These are phyloP conservation scores for Pyrrhosoma nymphula DNA, from an alignment of 2,888 invertebrate species.

Conservation along the genomic window DNA sequence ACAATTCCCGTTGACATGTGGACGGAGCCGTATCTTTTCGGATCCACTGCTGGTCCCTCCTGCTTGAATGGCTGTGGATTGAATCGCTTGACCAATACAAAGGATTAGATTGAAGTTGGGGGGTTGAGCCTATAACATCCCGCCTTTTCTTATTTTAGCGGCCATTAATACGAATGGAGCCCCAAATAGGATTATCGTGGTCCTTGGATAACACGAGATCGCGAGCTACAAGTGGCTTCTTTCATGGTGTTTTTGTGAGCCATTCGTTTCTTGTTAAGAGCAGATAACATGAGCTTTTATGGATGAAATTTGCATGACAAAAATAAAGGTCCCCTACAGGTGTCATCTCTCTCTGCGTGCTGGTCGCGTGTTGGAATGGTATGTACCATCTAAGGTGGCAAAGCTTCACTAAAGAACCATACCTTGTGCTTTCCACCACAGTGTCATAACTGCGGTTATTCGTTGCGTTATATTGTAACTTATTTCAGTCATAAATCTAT, in stretches of 20 bases:
- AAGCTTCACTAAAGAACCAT: background rate
- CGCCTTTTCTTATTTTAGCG: background rate
- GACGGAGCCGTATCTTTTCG: background rate
- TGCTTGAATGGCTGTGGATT: background rate
- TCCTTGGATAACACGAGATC: background rate
- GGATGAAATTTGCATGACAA: slow-evolving; percentile 19
- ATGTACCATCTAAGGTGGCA: background rate
- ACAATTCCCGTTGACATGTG: background rate
- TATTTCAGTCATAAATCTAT: too few species aligned
- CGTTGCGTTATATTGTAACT: too few species aligned
- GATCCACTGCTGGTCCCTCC: background rate
- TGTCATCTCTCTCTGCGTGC: background rate
- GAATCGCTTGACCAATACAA: slow-evolving; percentile 17
- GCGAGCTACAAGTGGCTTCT: slow-evolving; percentile 6
- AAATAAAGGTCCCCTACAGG: background rate
- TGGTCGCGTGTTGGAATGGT: background rate
- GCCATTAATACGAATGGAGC: background rate
- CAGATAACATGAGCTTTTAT: background rate
- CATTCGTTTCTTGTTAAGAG: background rate
- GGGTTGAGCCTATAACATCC: background rate
- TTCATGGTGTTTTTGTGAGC: slow-evolving; percentile 27
- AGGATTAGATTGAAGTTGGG: background rate
- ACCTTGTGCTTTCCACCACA: background rate
- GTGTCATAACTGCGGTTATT: too few species aligned
- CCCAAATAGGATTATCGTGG: background rate